These are phyloP conservation scores for Cryptocheilus praepositus DNA, from an alignment of 2,888 invertebrate species.

Conservation along the genomic window DNA sequence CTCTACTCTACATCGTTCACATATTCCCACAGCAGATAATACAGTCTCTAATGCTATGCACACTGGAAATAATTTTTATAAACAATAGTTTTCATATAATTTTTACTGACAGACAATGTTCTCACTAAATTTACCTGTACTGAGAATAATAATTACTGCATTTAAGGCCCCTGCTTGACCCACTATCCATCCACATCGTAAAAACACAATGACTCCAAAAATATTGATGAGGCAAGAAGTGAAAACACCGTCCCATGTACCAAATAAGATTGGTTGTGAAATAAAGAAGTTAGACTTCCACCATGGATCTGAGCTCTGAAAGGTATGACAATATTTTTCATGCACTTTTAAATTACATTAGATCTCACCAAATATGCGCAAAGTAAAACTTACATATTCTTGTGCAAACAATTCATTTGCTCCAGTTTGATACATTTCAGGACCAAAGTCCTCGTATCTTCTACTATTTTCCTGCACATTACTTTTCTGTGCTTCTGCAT, in stretches of 20 bases:
- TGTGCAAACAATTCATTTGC: slow-evolving; percentile 94
- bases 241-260: slow-evolving; percentile 98
- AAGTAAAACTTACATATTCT: slow-evolving; percentile 82
- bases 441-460: slow-evolving; percentile 83
- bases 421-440: slow-evolving; percentile 89
- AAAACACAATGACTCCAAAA: slow-evolving; percentile 97
- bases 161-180: slow-evolving; percentile 90
- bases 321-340: slow-evolving; percentile 39
- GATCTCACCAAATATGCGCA: slow-evolving; percentile 3
- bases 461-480: slow-evolving; percentile 81
- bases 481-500: slow-evolving; percentile 73
- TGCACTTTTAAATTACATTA: neutral
- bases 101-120: too few relatives aligned
- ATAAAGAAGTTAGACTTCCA: slow-evolving; percentile 98
- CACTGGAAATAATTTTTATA: slow-evolving; percentile 77
- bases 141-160: slow-evolving; percentile 87
- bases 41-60: slow-evolving; percentile 94
- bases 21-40: slow-evolving; percentile 96
- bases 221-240: slow-evolving; percentile 98
- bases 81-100: neutral
- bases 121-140: slow-evolving; percentile 80
- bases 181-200: slow-evolving; percentile 98
- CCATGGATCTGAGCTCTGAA: slow-evolving; percentile 90
- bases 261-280: slow-evolving; percentile 95
- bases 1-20: slow-evolving; percentile 95